These are phyloP conservation scores for Cydia splendana DNA, from an alignment of 1,140 invertebrate genomes.

Conservation along the genomic window DNA sequence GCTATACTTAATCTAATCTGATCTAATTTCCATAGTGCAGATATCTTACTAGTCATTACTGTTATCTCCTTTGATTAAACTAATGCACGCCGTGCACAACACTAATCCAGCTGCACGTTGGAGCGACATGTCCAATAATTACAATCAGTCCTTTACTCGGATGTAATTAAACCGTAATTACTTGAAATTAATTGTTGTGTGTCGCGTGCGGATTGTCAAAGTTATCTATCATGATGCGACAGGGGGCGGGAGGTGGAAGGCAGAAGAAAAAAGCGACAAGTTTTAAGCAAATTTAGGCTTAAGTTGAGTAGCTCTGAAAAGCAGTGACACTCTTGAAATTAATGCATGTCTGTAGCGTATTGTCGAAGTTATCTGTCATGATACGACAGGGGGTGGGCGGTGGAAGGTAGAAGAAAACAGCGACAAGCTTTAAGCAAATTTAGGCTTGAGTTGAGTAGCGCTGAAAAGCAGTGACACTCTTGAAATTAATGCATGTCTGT, in stretches of 20 bases:
- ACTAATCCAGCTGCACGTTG: not conserved
- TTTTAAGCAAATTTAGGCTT: too few species aligned
- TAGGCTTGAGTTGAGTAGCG: too few species aligned
- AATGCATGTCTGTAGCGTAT: too few species aligned
- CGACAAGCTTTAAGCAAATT: not conserved
- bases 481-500: too few species aligned
- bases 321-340: too few species aligned
- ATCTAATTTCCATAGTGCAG: not conserved
- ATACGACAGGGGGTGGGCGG: not conserved
- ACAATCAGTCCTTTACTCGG: not conserved
- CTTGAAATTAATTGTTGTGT: slow-evolving; percentile 1
- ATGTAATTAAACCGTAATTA: slow-evolving; percentile 1
- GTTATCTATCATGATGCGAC: slow-evolving; percentile 1
- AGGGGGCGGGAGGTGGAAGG: not conserved
- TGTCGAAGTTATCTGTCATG: too few species aligned
- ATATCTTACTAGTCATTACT: not conserved
- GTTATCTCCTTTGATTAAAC: not conserved
- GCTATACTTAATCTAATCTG: not conserved
- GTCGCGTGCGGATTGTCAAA: slow-evolving; percentile 12
- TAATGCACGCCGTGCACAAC: not conserved
- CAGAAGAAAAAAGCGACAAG: not conserved
- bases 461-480: too few species aligned
- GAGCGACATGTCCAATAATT: slow-evolving; percentile 6
- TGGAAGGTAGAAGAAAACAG: not conserved
- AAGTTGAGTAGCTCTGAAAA: too few species aligned